These are phyloP conservation scores for Drosophila nigricruria DNA, from an alignment of 2,888 invertebrate species.

Conservation along the genomic window DNA sequence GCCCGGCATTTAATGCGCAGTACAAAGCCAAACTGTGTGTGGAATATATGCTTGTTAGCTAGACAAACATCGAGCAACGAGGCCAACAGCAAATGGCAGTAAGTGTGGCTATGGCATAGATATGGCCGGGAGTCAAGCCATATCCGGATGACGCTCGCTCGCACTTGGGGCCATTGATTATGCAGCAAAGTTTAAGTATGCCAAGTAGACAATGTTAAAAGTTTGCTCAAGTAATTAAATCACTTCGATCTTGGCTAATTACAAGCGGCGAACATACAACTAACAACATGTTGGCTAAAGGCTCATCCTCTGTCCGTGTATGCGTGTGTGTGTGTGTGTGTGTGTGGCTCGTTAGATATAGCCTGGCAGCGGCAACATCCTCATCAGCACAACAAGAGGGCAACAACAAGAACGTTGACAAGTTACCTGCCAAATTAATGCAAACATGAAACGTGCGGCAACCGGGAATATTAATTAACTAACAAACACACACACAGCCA, in stretches of 20 bases:
- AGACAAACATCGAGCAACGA: conserved; percentile 26
- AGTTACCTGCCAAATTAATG: conserved; percentile 82
- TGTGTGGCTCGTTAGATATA: conserved; percentile 67
- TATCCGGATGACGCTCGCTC: conserved; percentile 28
- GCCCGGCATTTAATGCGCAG: conserved; percentile 44
- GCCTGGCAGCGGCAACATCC: conserved; percentile 57
- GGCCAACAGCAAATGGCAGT: neutral
- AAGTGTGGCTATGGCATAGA: conserved; percentile 11
- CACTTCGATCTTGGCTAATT: conserved; percentile 82
- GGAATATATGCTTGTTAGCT: conserved; percentile 8
- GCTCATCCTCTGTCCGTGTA: neutral
- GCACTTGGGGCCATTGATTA: conserved; percentile 59
- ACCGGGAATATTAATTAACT: conserved; percentile 81
- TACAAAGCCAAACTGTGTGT: conserved; percentile 16
- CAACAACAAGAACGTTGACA: conserved; percentile 76
- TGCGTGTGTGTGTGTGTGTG: conserved; percentile 15
- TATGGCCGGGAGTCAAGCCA: conserved; percentile 4
- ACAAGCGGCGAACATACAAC: conserved; percentile 66
- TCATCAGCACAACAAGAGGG: conserved; percentile 63
- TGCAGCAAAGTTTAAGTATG: conserved; percentile 68
- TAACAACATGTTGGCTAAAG: conserved; percentile 39
- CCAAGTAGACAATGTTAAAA: conserved; percentile 76
- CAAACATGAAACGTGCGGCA: conserved; percentile 80
- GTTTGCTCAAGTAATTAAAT: conserved; percentile 82
- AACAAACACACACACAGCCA: conserved; percentile 55